Evolutionary conservation across 2,113 vertebrate genomes (phyloP).

Genomic region (Lethenteron camtschaticum): DNA sequence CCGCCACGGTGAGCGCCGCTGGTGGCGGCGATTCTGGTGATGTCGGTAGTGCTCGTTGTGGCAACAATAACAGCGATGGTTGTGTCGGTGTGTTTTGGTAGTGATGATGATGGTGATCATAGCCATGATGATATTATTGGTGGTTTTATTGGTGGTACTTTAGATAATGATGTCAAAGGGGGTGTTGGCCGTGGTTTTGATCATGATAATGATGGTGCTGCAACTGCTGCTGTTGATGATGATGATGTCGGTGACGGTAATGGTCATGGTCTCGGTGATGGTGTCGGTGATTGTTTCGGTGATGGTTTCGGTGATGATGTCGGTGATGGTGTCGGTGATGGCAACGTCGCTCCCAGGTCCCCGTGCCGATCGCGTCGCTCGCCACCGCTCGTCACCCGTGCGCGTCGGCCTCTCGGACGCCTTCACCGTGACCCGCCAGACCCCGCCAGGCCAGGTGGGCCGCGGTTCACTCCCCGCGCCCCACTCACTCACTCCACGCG

Average conservation of each 20-base stretch:
- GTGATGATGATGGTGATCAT: not conserved
- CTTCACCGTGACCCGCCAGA: slow-evolving; percentile 38
- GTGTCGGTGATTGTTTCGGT: not conserved
- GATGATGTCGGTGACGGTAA: not conserved
- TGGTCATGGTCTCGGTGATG: not conserved
- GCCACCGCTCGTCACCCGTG: slow-evolving; percentile 58
- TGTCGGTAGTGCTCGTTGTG: not conserved
- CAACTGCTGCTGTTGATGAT: not conserved
- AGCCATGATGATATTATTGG: not conserved
- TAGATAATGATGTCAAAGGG: not conserved
- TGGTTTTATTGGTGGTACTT: not conserved
- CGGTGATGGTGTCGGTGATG: not conserved
- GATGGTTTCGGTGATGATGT: not conserved
- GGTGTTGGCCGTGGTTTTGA: not conserved
- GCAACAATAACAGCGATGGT: not conserved
- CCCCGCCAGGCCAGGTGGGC: too few species aligned
- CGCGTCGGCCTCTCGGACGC: slow-evolving; percentile 82
- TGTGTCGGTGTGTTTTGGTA: not conserved
- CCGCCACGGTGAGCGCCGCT: not conserved
- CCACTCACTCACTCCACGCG: slow-evolving; percentile 11
- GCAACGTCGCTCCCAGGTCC: slow-evolving; percentile 29
- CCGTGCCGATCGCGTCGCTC: slow-evolving; percentile 42
- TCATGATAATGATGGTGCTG: not conserved
- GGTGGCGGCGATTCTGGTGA: not conserved
- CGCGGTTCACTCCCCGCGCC: slow-evolving; percentile 12